Evolutionary conservation across 2,113 vertebrate genomes (phyloP).

Genomic region (Taxidea taxus): DNA sequence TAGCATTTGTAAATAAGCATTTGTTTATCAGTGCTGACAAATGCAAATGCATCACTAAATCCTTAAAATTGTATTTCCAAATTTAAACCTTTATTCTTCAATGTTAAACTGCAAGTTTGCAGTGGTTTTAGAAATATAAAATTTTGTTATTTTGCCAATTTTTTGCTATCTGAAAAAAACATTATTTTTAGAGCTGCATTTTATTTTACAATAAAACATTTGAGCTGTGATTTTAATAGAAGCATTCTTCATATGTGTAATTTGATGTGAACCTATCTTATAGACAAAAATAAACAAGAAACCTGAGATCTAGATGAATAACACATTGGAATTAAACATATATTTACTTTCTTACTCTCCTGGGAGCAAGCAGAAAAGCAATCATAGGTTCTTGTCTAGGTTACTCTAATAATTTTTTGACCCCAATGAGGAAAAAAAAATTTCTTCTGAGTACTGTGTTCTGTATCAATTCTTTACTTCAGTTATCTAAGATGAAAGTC

Average conservation of each 20-base stretch:
- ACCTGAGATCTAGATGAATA: neutral
- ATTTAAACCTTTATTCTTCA: neutral
- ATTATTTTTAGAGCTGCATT: neutral
- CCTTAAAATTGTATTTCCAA: neutral
- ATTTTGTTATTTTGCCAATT: neutral
- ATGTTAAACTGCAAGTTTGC: neutral
- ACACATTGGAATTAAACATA: neutral
- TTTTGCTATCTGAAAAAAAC: neutral
- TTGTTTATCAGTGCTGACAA: neutral
- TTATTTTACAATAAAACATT: neutral
- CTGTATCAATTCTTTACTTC: constrained; percentile 54
- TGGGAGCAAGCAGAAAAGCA: neutral
- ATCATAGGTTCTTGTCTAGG: neutral
- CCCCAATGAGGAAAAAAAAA: constrained; percentile 35
- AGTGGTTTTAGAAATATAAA: neutral
- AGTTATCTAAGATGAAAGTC: constrained; percentile 58
- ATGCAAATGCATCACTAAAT: neutral
- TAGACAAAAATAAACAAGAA: neutral
- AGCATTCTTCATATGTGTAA: neutral
- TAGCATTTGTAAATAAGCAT: neutral
- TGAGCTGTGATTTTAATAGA: neutral
- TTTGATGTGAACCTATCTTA: neutral
- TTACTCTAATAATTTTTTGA: constrained; percentile 64
- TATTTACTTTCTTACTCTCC: neutral
- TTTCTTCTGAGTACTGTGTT: constrained; percentile 57